Evolutionary conservation across 2,888 invertebrate genomes (phyloP).

Genomic region (Crocallis elinguaria): DNA sequence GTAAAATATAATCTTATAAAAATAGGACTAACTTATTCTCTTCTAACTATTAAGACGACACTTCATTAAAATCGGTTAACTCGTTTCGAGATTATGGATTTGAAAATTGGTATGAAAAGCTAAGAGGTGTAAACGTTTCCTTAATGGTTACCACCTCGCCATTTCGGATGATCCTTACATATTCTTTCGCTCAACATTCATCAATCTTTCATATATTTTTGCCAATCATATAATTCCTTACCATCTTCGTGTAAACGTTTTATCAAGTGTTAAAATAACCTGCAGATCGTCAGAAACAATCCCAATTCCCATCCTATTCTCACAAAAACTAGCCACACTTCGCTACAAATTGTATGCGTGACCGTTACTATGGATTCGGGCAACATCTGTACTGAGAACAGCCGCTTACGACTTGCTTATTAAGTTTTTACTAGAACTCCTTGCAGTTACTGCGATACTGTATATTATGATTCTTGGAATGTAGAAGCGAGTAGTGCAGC

Average conservation of each 20-base stretch:
- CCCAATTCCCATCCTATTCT: constrained; percentile 1
- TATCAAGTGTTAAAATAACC: background rate
- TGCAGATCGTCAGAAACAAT: constrained; percentile 6
- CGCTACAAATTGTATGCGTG: constrained; percentile 26
- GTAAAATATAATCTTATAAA: too few species aligned
- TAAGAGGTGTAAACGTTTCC: too few species aligned
- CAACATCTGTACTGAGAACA: constrained; percentile 18
- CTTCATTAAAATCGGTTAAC: too few species aligned
- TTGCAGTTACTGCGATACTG: constrained; percentile 4
- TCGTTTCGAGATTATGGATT: too few species aligned
- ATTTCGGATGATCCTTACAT: too few species aligned
- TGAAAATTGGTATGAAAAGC: too few species aligned
- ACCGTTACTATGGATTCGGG: constrained; percentile 24
- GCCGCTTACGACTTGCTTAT: constrained; percentile 23
- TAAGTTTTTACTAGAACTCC: constrained; percentile 37
- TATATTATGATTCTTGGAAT: constrained; percentile 30
- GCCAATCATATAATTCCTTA: too few species aligned
- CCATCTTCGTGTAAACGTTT: background rate
- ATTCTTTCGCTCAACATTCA: too few species aligned
- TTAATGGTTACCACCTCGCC: too few species aligned
- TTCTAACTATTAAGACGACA: too few species aligned
- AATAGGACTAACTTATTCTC: too few species aligned
- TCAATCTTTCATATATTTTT: too few species aligned
- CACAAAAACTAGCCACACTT: constrained; percentile 12
- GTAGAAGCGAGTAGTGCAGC: constrained; percentile 9